Conservation (phyloP, 2,888 invertebrate genomes). For the Meiosimyza platycephala region DNA sequence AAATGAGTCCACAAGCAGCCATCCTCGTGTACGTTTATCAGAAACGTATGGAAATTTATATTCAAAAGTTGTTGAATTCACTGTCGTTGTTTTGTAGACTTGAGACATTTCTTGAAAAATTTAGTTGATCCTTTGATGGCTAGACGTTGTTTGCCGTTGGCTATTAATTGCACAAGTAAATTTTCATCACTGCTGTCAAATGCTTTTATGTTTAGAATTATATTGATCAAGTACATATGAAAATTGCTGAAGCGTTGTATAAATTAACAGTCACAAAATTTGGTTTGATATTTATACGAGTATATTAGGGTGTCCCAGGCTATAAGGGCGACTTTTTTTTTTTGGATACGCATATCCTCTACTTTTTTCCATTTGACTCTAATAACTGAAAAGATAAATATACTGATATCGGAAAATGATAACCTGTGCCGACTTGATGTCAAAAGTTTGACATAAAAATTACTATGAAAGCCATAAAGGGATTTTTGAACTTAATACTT, state of each 20-base stretch:
- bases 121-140: background rate
- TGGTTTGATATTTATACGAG: no score
- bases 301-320: no score
- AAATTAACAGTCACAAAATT: background rate
- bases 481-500: no score
- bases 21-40: slow-evolving; percentile 84
- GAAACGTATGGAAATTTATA: slow-evolving; percentile 46
- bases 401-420: no score
- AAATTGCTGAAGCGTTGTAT: background rate
- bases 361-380: no score
- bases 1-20: slow-evolving; percentile 87
- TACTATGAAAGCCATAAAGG: no score
- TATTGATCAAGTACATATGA: no score
- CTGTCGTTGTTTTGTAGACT: background rate
- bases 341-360: no score
- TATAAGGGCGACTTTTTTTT: no score
- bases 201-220: background rate
- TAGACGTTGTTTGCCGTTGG: background rate
- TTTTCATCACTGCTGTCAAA: background rate
- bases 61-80: background rate
- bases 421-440: no score
- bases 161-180: background rate
- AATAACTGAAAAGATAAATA: no score
- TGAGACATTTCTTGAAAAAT: background rate
- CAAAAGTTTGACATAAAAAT: no score